These are phyloP conservation scores for Spinus pinus DNA, from an alignment of 2,797 vertebrate genomes.

Conservation along the genomic window DNA sequence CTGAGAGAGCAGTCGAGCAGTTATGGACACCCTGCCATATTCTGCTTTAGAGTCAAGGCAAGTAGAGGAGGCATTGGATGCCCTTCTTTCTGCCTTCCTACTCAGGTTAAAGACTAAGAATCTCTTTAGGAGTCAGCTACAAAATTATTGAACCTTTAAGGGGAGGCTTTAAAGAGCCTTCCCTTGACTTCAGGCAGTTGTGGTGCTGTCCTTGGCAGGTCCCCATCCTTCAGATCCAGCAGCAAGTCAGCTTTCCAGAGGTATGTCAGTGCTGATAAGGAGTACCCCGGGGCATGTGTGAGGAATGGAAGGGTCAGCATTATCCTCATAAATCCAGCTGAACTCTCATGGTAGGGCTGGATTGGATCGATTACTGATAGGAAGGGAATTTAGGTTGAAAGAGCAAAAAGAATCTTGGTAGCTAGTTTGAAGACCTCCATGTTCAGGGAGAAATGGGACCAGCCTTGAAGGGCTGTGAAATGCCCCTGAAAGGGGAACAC, in stretches of 20 bases:
- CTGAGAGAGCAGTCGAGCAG: constrained; percentile 7
- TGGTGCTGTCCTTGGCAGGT: background rate
- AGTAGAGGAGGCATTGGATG: background rate
- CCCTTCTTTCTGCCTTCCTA: background rate
- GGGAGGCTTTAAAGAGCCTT: background rate
- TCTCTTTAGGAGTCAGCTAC: background rate
- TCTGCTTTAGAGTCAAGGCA: background rate
- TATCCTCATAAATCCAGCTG: background rate
- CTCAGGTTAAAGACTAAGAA: background rate
- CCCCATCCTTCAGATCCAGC: background rate
- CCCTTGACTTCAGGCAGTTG: background rate
- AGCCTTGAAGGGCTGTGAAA: background rate
- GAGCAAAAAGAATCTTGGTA: background rate
- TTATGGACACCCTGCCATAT: background rate
- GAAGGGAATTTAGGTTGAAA: background rate
- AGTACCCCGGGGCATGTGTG: background rate
- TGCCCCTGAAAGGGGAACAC: background rate
- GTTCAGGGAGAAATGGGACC: background rate
- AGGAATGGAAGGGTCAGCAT: background rate
- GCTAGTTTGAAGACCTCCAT: background rate
- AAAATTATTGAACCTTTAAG: background rate
- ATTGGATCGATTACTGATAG: background rate
- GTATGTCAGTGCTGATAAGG: background rate
- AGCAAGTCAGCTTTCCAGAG: background rate
- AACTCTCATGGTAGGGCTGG: background rate